Evolutionary conservation across 2,797 vertebrate species (phyloP), one percentile per base, ranked within the genome.

Genomic region (Acanthurus leucopareius): DNA sequence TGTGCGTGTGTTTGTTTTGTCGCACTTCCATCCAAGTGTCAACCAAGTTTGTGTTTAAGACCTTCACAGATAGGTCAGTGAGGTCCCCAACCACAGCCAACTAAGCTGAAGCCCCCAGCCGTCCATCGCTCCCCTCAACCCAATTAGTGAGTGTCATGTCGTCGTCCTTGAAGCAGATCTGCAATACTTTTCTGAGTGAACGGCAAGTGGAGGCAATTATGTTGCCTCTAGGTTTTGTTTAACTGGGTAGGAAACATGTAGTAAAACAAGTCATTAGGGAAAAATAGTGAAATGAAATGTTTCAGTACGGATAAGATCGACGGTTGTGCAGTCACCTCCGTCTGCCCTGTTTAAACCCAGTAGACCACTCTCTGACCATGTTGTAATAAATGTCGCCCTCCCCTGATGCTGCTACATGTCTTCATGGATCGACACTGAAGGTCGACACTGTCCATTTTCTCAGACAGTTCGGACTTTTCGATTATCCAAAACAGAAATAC

Each of bases 11-110:
- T 58, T 32, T 56, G 25, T 76, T 49, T 22, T 75, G 61, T 58
- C 60, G 16, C 48, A 56, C 19, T 69, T 77, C 19, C 14, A 6
- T 20, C 73, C 44, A 62, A 84, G 63, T 54, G 25, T 69, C 74
- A 75, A 58, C 57, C 16, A 69, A 73, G 54, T 74, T 71, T 76
- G 42, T 65, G 22, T 72, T 72, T 42, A 61, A 68, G 82, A 64
- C 75, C 73, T 81, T 84, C 82, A 84, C 71, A 79, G 64, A 73
- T 51, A 73, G 51, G 63, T 76, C 77, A 87, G 42, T 10, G 51
- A 61, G 54, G 35, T 85, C 63, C 69, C 77, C 9, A 19, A 75
- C 19, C 78, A 68, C 38, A 57, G 40, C 22, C 38, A 63, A 38
- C 45, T 42, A 45, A 52, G 35, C 53, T 73, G 28, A 32, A 76